Conservation (phyloP, 2,888 invertebrate species). For the Pristionchus mayeri region DNA sequence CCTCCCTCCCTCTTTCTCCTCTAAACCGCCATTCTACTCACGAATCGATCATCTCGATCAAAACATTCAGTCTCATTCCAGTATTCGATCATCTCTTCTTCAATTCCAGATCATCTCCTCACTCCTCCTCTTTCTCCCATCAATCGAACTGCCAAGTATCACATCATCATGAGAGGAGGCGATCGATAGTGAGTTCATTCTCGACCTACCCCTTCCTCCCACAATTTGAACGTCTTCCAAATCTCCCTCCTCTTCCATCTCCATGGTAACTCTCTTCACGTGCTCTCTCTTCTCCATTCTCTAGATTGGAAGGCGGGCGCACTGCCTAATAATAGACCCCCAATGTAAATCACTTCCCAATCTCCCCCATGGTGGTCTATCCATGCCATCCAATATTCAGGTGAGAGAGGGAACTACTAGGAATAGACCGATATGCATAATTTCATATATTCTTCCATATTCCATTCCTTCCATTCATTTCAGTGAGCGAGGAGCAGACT, state of each 20-base stretch:
- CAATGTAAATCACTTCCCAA: neutral
- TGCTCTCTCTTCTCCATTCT: neutral
- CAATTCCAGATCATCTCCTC: neutral
- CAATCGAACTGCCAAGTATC: constrained; percentile 2
- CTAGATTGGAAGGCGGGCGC: neutral
- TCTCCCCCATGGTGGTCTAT: constrained; percentile 30
- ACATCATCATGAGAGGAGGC: constrained; percentile 22
- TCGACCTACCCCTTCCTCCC: neutral
- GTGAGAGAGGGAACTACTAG: neutral
- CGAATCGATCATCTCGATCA: neutral
- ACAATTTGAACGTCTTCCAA: constrained; percentile 1
- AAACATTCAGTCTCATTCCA: neutral
- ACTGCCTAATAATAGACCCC: constrained; percentile 34
- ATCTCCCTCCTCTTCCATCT: constrained; percentile 12
- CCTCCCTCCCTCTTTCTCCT: neutral
- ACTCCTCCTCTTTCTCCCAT: constrained; percentile 26
- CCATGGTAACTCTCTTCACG: constrained; percentile 2
- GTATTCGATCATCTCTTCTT: neutral
- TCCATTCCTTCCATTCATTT: no score
- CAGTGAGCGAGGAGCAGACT: constrained; percentile 19
- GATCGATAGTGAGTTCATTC: neutral
- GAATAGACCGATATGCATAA: neutral
- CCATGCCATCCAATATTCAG: constrained; percentile 34
- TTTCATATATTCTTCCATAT: no score
- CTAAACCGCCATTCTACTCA: neutral